Conservation (phyloP, 92 coral and sea anemone species). For the Actinernus sp. region DNA sequence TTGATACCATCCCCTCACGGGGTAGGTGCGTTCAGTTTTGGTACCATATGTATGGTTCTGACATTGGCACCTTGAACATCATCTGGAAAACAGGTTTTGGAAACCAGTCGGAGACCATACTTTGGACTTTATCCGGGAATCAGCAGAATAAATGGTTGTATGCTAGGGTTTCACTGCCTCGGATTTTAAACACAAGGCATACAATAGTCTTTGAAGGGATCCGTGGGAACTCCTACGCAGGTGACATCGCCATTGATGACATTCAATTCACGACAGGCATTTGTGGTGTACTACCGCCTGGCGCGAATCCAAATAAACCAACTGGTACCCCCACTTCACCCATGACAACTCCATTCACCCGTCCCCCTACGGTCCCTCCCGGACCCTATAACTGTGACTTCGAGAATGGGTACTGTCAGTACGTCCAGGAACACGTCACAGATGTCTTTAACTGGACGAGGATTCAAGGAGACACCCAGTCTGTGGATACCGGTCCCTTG, state of each 20-base stretch:
- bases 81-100: conserved; percentile 88
- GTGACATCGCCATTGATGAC: conserved; percentile 97
- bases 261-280: conserved; percentile 62
- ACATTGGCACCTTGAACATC: conserved; percentile 82
- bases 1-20: conserved; percentile 48
- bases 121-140: conserved; percentile 84
- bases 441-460: conserved; percentile 95
- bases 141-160: conserved; percentile 81
- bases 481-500: conserved; percentile 84
- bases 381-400: conserved; percentile 90
- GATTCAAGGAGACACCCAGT: conserved; percentile 85
- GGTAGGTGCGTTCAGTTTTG: conserved; percentile 90
- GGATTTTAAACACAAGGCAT: conserved; percentile 7
- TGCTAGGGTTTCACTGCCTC: conserved; percentile 79
- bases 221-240: conserved; percentile 78
- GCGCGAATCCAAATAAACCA: conserved; percentile 66
- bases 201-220: conserved; percentile 90
- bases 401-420: conserved; percentile 69
- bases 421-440: conserved; percentile 65
- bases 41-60: conserved; percentile 95
- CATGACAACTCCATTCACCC: conserved; percentile 61
- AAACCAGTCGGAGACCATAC: conserved; percentile 66
- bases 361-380: conserved; percentile 78
- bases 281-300: conserved; percentile 71
- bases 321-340: conserved; percentile 50